Conservation (phyloP, 2,888 invertebrate species). For the Pelosia muscerda region DNA sequence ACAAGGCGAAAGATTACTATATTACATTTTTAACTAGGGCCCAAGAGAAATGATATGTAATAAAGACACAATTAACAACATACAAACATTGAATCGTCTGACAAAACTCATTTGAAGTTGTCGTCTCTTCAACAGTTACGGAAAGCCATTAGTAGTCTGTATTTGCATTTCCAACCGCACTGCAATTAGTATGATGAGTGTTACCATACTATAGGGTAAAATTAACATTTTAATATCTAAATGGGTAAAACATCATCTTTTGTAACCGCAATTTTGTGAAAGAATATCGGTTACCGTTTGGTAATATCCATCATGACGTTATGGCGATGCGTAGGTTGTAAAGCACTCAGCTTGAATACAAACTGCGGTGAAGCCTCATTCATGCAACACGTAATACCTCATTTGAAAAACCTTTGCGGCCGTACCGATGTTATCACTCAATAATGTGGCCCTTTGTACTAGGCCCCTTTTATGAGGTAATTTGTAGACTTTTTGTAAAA, state of each 20-base stretch:
- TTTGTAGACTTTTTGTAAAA: slow-evolving; percentile 27
- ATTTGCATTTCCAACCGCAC: slow-evolving; percentile 6
- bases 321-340: slow-evolving; percentile 65
- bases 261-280: slow-evolving; percentile 51
- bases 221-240: slow-evolving; percentile 20
- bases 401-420: slow-evolving; percentile 68
- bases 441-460: slow-evolving; percentile 58
- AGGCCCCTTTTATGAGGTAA: slow-evolving; percentile 53
- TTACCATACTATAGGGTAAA: background rate
- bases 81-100: background rate
- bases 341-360: slow-evolving; percentile 69
- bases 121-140: background rate
- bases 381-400: slow-evolving; percentile 68
- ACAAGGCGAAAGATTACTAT: no score
- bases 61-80: background rate
- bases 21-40: no score
- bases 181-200: slow-evolving; percentile 15
- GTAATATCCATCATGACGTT: slow-evolving; percentile 69
- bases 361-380: slow-evolving; percentile 68
- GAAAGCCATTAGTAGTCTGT: slow-evolving; percentile 12
- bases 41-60: background rate
- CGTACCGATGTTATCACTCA: slow-evolving; percentile 66
- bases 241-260: slow-evolving; percentile 18
- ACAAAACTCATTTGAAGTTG: slow-evolving; percentile 5
- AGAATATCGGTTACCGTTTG: slow-evolving; percentile 50